Percentiles rank a stretch among this genome's conserved stretches.
Conservation (phyloP, 2,888 invertebrate species). For the Noctua comes region DNA sequence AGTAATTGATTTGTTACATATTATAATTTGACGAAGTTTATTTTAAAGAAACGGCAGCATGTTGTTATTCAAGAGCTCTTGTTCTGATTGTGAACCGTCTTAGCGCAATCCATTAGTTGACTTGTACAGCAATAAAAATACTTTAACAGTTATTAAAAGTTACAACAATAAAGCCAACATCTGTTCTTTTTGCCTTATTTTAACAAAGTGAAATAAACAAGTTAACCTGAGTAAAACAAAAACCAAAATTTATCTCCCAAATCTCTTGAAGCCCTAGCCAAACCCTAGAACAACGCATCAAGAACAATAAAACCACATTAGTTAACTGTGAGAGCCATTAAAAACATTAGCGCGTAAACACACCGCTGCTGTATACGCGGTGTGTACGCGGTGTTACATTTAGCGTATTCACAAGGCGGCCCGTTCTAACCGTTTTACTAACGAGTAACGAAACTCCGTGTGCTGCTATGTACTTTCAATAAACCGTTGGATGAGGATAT, state of each 20-base stretch:
- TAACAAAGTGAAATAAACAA: neutral
- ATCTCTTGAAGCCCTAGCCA: neutral
- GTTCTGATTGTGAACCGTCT: neutral
- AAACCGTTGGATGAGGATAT: slow-evolving; percentile 48
- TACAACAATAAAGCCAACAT: neutral
- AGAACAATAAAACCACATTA: slow-evolving; percentile 39
- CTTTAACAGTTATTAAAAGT: neutral
- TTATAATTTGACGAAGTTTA: neutral
- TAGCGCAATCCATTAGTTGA: slow-evolving; percentile 6
- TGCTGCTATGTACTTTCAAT: slow-evolving; percentile 70
- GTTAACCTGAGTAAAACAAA: neutral
- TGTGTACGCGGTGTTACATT: slow-evolving; percentile 55
- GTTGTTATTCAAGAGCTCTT: neutral
- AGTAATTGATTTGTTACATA: neutral
- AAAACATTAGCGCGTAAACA: slow-evolving; percentile 43
- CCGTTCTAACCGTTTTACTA: slow-evolving; percentile 67
- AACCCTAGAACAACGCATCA: slow-evolving; percentile 22
- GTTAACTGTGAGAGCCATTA: slow-evolving; percentile 38
- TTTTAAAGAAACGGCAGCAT: neutral
- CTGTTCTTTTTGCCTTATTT: neutral
- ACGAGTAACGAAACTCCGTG: slow-evolving; percentile 73
- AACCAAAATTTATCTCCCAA: neutral
- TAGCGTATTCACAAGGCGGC: slow-evolving; percentile 63
- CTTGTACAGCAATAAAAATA: neutral
- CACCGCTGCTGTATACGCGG: slow-evolving; percentile 11